Base-by-base conservation (phyloP, 2,888 invertebrate species). In the Euzetes globulus region DNA sequence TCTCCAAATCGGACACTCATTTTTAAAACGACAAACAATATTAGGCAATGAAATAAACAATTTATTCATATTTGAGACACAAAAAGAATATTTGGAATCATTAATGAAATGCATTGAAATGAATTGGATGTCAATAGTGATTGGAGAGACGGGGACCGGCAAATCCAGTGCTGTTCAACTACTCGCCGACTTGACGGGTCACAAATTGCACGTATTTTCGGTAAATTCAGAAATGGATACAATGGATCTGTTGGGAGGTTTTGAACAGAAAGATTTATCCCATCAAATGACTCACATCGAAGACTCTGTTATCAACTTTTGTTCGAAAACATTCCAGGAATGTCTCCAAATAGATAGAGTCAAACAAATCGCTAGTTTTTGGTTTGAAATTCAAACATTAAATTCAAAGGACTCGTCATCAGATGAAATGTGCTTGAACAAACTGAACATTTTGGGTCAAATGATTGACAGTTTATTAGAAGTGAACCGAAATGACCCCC, bases 181-280 rank as follows among this genome's bases (percentile, higher is more conserved):
- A 68, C 83, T 94, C 75, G 89, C 95, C 0, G 87, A 88, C 79
- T 82, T 96, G 72, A 86, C 88, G 0, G 92, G 92, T 1, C 88
- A 88, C 79, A 86, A 87, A 75, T 85, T 96, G 63, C 87, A 88
- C 79, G 88, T 90, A 0, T 84, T 97, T 75, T 88, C 90, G 15
- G 90, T 96, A 72, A 94, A 92, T 79, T 90, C 93, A 41, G 90
- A 92, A 47, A 95, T 94, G 89, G 97, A 97, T 81, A 93, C 95
- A 0, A 91, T 91, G 0, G 96, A 97, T 82, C 88, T 97, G 72
- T 86, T 97, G 1, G 99, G 99, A 72, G 94, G 96, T 77, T 99
- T 97, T 84, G 99, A 99, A 86, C 99, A 99, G 89, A 89, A 89
- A 80, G 84, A 86, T 82, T 27, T 75, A 13, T 29, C 65, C 0